Base-by-base conservation (phyloP, 1,140 invertebrate species). In the Ylistrum balloti region DNA sequence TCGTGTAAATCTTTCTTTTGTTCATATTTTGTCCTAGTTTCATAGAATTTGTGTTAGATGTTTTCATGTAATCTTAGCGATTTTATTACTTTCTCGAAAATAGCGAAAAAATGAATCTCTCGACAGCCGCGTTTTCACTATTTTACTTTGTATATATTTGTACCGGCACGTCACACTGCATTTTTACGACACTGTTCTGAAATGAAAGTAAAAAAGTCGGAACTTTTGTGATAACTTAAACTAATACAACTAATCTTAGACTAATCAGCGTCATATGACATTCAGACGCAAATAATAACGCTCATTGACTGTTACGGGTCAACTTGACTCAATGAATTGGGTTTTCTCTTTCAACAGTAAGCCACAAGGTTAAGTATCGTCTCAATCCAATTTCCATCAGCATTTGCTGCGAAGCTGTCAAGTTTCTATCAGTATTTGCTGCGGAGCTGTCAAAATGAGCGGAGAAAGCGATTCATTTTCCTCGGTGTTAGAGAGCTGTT, bases 321-420 rank as follows among this genome's bases (percentile, higher is more conserved):
- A 28, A 28, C 56, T 5, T n/a, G 22, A 74, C 56, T 74, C n/a
- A 74, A 74, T 74, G 56, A 74, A 28, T 74, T 28, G 56, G 56
- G 56, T 74, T 28, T 74, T 74, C 56, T n/a, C 56, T 74, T 74
- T 74, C n/a, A 74, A 11, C 56, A 74, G 56, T 74, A 74, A 74
- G 56, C 56, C 56, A 74, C 56, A 28, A n/a, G 56, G 56, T 74
- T 74, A 74, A 74, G n/a, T n/a, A 74, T 11, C 22, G 56, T 74
- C 56, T 28, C 56, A 74, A 74, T 74, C 22, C 56, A 74, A 74
- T 74, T 74, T 74, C 56, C 22, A 74, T 74, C 56, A 74, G 56
- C 56, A 74, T 74, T 74, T 74, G 56, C 56, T 74, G 56, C 56
- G 56, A 74, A 74, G 56, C 56, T 74, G 56, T 74, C 56, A 74